A percentile compares a stretch with the other conserved stretches of the same genome.
These are phyloP conservation scores for Glossophaga mutica DNA, from an alignment of 2,797 vertebrate genomes.

Conservation along the genomic window DNA sequence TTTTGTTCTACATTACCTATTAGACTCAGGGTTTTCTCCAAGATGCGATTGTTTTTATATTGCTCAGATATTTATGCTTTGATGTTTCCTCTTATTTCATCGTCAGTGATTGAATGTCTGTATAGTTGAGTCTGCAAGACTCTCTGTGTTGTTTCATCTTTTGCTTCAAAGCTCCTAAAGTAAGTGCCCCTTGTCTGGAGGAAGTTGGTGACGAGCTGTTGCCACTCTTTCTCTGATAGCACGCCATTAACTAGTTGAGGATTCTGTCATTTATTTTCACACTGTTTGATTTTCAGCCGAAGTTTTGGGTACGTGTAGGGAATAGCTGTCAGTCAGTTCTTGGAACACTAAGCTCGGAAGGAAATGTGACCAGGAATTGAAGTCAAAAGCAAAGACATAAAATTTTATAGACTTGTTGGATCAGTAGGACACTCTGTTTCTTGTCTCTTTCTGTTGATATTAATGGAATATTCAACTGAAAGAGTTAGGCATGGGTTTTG, in stretches of 20 bases:
- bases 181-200: not conserved
- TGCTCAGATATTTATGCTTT: not conserved
- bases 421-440: not conserved
- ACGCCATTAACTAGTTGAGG: not conserved
- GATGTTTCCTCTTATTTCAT: not conserved
- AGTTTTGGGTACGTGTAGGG: not conserved
- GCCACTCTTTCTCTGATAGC: no score
- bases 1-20: not conserved
- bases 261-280: not conserved
- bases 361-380: not conserved
- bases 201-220: not conserved
- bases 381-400: not conserved
- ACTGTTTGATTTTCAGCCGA: not conserved
- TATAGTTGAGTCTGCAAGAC: accelerated
- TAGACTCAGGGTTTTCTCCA: not conserved
- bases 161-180: not conserved
- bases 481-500: not conserved
- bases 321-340: not conserved
- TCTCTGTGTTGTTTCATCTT: not conserved
- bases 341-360: not conserved
- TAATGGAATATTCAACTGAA: not conserved
- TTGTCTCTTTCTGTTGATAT: not conserved
- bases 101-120: not conserved
- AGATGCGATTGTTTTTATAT: not conserved
- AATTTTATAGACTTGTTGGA: not conserved